Evolutionary conservation across 1,140 invertebrate genomes (phyloP).

Genomic region (Magallana angulata): DNA sequence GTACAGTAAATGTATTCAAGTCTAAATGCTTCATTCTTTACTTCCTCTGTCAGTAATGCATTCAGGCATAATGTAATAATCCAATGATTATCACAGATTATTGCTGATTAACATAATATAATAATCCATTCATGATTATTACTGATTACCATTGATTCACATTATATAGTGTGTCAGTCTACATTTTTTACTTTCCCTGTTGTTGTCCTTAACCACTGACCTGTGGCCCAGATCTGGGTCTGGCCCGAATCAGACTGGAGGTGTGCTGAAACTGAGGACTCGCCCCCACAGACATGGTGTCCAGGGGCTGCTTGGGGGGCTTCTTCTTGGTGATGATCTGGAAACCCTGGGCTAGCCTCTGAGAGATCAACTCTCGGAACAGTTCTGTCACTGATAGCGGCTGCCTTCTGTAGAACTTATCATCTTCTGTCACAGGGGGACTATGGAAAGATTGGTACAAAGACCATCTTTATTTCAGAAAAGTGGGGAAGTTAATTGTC

Average conservation of each 20-base stretch:
- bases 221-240: slow-evolving; percentile 57
- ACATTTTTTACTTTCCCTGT: too few relatives aligned
- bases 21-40: too few relatives aligned
- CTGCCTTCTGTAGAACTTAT: slow-evolving; percentile 69
- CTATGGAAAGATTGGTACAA: slow-evolving; percentile 52
- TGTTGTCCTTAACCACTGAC: slow-evolving; percentile 38
- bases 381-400: slow-evolving; percentile 73
- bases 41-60: too few relatives aligned
- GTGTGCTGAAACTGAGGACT: slow-evolving; percentile 64
- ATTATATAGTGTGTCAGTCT: too few relatives aligned
- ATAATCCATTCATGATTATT: too few relatives aligned
- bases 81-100: too few relatives aligned
- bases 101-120: too few relatives aligned
- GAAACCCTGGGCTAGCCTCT: slow-evolving; percentile 84
- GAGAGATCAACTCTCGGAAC: slow-evolving; percentile 76
- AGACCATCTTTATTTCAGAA: too few relatives aligned
- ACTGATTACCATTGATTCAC: too few relatives aligned
- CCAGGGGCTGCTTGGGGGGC: slow-evolving; percentile 57
- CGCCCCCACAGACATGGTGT: slow-evolving; percentile 74
- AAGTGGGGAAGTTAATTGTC: too few relatives aligned
- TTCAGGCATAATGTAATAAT: too few relatives aligned
- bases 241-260: slow-evolving; percentile 55
- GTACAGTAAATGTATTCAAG: too few relatives aligned
- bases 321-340: slow-evolving; percentile 86
- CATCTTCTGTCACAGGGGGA: slow-evolving; percentile 66